A percentile compares a stretch with the other conserved stretches of the same genome.
These are phyloP conservation scores for Cyrtonyx montezumae DNA, from an alignment of 2,113 vertebrate species.

Conservation along the genomic window DNA sequence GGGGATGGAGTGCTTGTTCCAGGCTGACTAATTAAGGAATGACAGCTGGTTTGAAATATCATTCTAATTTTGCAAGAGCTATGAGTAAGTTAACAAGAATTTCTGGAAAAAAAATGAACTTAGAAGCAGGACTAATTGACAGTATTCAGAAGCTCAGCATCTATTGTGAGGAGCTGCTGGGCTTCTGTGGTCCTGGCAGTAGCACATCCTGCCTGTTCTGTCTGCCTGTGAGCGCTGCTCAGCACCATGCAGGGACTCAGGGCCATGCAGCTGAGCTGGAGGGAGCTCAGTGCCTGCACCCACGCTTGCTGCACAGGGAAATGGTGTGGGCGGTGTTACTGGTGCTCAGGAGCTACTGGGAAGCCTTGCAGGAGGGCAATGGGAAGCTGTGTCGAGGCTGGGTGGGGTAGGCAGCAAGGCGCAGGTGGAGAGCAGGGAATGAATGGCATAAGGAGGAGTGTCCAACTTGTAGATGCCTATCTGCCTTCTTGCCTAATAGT, in stretches of 20 bases:
- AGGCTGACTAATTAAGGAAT: conserved; percentile 44
- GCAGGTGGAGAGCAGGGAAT: background rate
- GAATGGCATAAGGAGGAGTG: background rate
- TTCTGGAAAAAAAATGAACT: background rate
- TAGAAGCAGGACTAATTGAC: background rate
- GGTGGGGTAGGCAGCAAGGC: background rate
- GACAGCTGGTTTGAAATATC: conserved; percentile 46
- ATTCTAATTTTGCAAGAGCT: conserved; percentile 27
- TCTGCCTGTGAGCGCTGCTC: background rate
- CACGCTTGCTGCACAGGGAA: background rate
- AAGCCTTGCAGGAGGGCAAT: background rate
- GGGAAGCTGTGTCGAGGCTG: background rate
- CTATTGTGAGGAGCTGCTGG: background rate
- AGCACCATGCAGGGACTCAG: fast-evolving
- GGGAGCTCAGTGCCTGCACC: background rate
- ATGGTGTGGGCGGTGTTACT: fast-evolving
- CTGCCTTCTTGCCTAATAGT: background rate
- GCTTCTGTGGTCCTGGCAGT: background rate
- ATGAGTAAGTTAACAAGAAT: conserved; percentile 38
- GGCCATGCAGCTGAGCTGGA: background rate
- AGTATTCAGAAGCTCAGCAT: background rate
- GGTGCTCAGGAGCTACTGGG: background rate
- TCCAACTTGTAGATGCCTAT: background rate
- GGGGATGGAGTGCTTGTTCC: background rate
- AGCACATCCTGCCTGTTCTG: fast-evolving